Evolutionary conservation across 2,797 vertebrate genomes (phyloP), one percentile per base, ranked within the genome.

Genomic region (Pseudochromis fuscus): DNA sequence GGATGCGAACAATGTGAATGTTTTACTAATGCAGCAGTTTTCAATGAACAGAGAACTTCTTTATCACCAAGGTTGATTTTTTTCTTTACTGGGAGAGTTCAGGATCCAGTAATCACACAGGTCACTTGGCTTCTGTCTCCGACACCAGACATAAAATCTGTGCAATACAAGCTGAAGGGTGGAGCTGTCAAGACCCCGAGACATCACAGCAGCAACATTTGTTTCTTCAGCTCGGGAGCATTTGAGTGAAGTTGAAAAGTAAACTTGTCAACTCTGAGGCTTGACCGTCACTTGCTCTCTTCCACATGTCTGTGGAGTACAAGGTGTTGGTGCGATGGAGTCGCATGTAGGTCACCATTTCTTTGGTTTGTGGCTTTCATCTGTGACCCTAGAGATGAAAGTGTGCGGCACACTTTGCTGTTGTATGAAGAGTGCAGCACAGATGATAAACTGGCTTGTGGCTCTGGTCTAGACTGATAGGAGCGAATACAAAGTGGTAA

Each of bases 401-500:
- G 38, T 31, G 59, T 23, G 35, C 8, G 4, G 0, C 0, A 5
- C 9, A 25, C 62, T 63, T 69, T 72, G 48, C 44, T 50, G 48
- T 62, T 27, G 53, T 40, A 56, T 67, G 53, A 45, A 55, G 63
- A 44, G 38, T 40, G 51, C 15, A 16, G 60, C 24, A 5, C 58
- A 12, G 58, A 24, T 21, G 75, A 84, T 50, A 72, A 73, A 46
- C 53, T 19, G 46, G 42, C 40, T 52, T 38, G 35, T 28, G 25
- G 59, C 56, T 1, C 63, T 28, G 55, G 19, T 35, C 53, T 51
- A 16, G 25, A 67, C 60, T 49, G 64, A 71, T 58, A 72, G 64
- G 60, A 70, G 53, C 50, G 68, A 67, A 75, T 58, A 82, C 75
- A 83, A 66, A 83, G 81, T 77, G 70, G 77, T 42, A 73, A 67